Conservation (phyloP, 2,113 vertebrate genomes). For the Lepidothrix coronata region DNA sequence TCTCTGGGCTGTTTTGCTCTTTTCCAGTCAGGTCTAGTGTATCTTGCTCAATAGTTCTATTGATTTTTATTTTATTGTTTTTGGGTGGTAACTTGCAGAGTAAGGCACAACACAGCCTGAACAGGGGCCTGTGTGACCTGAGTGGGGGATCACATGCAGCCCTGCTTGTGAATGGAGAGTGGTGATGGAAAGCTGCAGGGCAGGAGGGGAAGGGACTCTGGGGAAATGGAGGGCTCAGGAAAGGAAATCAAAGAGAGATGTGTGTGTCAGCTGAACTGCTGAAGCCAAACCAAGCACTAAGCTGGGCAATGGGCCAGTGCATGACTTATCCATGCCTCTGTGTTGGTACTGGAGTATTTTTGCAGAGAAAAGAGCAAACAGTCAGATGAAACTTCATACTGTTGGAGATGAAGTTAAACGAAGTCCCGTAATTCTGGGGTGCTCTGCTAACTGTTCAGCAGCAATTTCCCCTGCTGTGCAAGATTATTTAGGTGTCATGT, state of each 20-base stretch:
- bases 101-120: neutral
- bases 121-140: neutral
- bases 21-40: neutral
- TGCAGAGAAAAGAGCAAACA: neutral
- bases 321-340: neutral
- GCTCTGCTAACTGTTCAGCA: neutral
- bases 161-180: neutral
- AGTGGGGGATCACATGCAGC: neutral
- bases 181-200: neutral
- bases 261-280: neutral
- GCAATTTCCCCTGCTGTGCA: neutral
- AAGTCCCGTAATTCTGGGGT: neutral
- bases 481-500: neutral
- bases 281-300: neutral
- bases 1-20: neutral
- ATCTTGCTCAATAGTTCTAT: neutral
- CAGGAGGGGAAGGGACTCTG: neutral
- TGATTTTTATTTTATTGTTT: neutral
- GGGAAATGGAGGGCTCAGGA: neutral
- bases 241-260: neutral
- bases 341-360: neutral
- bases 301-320: neutral
- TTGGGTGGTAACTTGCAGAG: neutral
- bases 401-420: neutral
- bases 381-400: neutral